Base-by-base conservation (phyloP, 1,140 invertebrate species). In the Drosophila quadrilineata region DNA sequence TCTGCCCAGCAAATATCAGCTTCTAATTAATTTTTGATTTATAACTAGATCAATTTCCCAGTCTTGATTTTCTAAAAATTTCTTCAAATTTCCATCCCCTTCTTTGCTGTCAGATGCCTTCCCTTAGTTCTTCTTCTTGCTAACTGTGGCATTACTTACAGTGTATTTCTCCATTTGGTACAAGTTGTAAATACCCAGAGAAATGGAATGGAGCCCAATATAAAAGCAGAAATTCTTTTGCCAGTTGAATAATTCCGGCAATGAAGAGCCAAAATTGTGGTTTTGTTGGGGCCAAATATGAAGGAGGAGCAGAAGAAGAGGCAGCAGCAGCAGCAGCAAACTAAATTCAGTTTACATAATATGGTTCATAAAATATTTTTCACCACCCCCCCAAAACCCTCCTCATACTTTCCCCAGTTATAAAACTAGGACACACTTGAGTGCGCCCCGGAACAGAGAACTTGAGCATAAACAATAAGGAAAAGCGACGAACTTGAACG, bases 301-400 rank as follows among this genome's bases (percentile, higher is more conserved):
- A 73, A 10, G 17, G 19, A 40, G 21, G 29, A 48, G 29, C 53
- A 75, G 52, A 54, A 43, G 73, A 75, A 31, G 26, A 22, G 33
- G 54, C n/a, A n/a, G n/a, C n/a, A 59, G 63, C 75, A 77, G 79
- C 74, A 79, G 74, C 56, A 56, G 74, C 59, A 84, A 82, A 84
- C 77, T 82, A 84, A 82, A 84, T 82, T 82, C 79, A 73, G 77
- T 82, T 82, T 82, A 77, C 77, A 82, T 82, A 82, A 82, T 82
- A 84, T 65, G 59, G 77, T 73, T 82, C 77, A 85, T 82, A 82
- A 84, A 84, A 82, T 73, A 82, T 82, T 77, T 82, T 77, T 73
- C 69, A 49, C 75, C 59, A 60, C 53, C 79, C 33, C 71, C 54
- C 52, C 35, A 38, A 6, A 14, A 2, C 6, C 9, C 0, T n/a